phyloP scores from a whole-genome alignment of 2,113 vertebrate genomes.

The Alosa alosa region DNA sequence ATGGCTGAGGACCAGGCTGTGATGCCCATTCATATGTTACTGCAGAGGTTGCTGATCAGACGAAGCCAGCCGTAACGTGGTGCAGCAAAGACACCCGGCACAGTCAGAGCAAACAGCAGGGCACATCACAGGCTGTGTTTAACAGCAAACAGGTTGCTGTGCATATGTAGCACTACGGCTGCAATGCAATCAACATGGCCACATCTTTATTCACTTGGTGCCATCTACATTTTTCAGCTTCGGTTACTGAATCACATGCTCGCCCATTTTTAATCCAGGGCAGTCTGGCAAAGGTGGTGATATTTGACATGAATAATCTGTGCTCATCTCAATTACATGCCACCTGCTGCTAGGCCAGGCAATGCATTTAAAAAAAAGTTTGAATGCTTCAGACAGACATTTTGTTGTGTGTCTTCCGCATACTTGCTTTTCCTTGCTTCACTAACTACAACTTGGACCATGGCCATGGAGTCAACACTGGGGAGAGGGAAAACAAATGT shows the following conservation, averaged over 20 bases:
- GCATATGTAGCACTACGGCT: background rate
- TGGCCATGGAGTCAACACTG: too few relatives aligned
- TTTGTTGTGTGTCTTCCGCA: background rate
- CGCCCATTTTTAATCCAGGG: conserved; percentile 1
- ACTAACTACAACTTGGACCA: too few relatives aligned
- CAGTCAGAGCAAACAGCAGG: background rate
- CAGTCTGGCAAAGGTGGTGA: conserved; percentile 11
- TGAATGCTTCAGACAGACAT: conserved; percentile 39
- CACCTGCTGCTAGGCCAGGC: conserved; percentile 22
- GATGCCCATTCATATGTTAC: background rate
- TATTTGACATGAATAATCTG: conserved; percentile 26
- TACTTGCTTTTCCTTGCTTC: too few relatives aligned
- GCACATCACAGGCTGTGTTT: background rate
- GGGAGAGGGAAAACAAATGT: too few relatives aligned
- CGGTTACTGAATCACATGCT: background rate
- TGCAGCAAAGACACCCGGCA: background rate
- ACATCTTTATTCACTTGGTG: background rate
- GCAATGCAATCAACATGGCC: conserved; percentile 3
- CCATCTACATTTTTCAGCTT: background rate
- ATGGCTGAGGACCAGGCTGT: background rate
- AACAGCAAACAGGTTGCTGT: background rate
- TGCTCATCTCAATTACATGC: conserved; percentile 35
- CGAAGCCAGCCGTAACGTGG: background rate
- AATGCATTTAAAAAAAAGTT: conserved; percentile 48
- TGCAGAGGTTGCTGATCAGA: background rate